phyloP scores from a whole-genome alignment of 2,888 invertebrate species.

The Serripes groenlandicus region DNA sequence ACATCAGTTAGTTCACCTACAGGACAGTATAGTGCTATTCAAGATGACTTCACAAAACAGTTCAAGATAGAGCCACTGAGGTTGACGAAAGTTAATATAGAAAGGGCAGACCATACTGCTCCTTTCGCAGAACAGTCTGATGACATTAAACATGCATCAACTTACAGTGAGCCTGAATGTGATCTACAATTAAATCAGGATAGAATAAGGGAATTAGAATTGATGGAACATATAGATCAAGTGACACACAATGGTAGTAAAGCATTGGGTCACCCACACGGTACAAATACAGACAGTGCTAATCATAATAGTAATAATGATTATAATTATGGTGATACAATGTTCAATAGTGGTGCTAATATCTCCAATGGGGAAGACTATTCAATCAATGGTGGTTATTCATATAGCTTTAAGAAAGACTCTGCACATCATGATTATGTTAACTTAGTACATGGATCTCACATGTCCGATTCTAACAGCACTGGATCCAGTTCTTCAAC shows the following conservation, averaged over 20 bases:
- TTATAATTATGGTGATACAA: neutral
- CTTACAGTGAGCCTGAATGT: conserved; percentile 66
- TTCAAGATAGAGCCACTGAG: conserved; percentile 67
- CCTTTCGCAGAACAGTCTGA: conserved; percentile 5
- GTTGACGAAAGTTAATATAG: conserved; percentile 55
- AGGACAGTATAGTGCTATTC: conserved; percentile 6
- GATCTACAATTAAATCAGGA: conserved; percentile 60
- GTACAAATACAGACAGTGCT: neutral
- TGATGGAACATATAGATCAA: conserved; percentile 31
- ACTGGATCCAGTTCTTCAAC: conserved; percentile 50
- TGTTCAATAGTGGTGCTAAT: conserved; percentile 7
- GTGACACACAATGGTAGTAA: neutral
- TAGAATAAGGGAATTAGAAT: conserved; percentile 43
- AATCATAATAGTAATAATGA: neutral
- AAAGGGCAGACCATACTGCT: conserved; percentile 36
- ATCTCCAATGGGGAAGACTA: conserved; percentile 30
- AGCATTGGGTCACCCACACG: neutral
- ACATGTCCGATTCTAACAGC: conserved; percentile 55
- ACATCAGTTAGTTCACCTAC: neutral
- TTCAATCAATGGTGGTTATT: conserved; percentile 3
- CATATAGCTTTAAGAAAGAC: conserved; percentile 22
- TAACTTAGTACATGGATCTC: conserved; percentile 48
- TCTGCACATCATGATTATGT: conserved; percentile 53
- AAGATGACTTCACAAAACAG: conserved; percentile 49
- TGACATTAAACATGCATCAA: conserved; percentile 54